Conservation (phyloP, 2,113 vertebrate genomes). For the Onychorhynchus coronatus region DNA sequence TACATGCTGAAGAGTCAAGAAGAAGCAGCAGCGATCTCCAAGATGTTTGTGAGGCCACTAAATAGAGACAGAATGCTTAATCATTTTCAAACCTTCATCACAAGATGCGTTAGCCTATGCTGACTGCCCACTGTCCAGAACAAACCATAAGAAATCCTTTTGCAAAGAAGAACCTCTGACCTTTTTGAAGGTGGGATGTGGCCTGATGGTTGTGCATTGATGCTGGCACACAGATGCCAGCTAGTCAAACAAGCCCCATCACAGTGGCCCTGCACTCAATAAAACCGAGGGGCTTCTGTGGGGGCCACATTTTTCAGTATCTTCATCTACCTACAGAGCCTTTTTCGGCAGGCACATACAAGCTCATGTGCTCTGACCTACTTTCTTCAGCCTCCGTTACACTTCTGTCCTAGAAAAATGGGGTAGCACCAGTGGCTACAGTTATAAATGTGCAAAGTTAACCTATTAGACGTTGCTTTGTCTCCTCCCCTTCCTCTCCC, state of each 20-base stretch:
- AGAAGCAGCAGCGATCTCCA: not conserved
- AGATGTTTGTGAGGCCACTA: not conserved
- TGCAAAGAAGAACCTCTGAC: not conserved
- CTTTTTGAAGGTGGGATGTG: not conserved
- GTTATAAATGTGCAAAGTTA: not conserved
- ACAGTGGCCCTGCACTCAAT: not conserved
- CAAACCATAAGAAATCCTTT: rapidly evolving
- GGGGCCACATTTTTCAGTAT: not conserved
- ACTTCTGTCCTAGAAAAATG: not conserved
- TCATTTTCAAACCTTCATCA: not conserved
- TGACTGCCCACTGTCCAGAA: not conserved
- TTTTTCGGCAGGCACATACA: not conserved
- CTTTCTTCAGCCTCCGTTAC: not conserved
- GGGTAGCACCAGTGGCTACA: not conserved
- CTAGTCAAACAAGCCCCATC: not conserved
- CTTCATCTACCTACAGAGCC: not conserved
- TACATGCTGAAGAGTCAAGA: not conserved
- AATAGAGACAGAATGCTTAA: not conserved
- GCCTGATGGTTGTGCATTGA: not conserved
- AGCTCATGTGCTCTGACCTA: not conserved
- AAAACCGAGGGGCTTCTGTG: not conserved
- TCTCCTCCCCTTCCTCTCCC: not conserved
- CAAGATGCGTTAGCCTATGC: not conserved
- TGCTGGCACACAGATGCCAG: not conserved
- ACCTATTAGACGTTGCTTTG: not conserved